Conservation (phyloP, 2,888 invertebrate species). For the Stenoptilia bipunctidactyla region DNA sequence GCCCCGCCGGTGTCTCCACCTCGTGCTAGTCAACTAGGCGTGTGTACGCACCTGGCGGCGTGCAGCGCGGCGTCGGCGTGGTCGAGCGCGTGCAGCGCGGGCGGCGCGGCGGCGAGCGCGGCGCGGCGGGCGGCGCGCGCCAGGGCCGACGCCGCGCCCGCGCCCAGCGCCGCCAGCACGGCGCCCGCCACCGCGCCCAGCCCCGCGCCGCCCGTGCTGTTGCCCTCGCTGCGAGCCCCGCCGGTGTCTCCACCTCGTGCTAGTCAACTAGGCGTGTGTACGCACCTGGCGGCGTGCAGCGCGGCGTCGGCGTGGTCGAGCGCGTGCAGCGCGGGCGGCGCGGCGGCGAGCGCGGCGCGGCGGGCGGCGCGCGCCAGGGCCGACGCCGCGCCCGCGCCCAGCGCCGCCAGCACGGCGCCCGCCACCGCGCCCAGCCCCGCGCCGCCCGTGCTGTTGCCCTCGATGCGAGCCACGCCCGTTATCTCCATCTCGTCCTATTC, state of each 20-base stretch:
- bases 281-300: no score
- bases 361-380: conserved; percentile 61
- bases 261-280: conserved; percentile 15
- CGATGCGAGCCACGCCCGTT: conserved; percentile 82
- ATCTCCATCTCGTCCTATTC: conserved; percentile 93
- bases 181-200: conserved; percentile 53
- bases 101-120: conserved; percentile 70
- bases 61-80: background rate
- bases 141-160: background rate
- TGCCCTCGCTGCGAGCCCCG: conserved; percentile 72
- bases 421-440: conserved; percentile 59
- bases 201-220: conserved; percentile 26
- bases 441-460: conserved; percentile 31
- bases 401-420: no score
- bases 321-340: conserved; percentile 84
- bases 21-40: no score
- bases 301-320: conserved; percentile 50
- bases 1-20: no score
- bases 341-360: conserved; percentile 43
- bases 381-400: background rate
- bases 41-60: no score
- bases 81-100: conserved; percentile 84
- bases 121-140: conserved; percentile 64
- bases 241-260: conserved; percentile 96
- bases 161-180: no score